Conservation (phyloP, 2,797 vertebrate species). For the Morus bassanus region DNA sequence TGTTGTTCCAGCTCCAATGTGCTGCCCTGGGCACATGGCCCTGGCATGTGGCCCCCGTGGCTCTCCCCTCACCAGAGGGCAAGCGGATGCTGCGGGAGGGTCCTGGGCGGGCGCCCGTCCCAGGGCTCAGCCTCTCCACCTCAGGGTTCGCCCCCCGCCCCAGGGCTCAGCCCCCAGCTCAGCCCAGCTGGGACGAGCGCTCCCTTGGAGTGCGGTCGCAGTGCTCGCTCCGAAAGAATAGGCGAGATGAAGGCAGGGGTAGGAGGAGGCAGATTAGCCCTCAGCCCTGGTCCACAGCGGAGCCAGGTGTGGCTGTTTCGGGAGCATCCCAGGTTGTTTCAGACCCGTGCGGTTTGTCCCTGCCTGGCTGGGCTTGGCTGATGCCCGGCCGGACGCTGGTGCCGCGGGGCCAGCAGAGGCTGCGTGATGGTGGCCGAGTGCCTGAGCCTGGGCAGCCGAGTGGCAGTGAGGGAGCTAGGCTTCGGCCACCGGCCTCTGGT, state of each 20-base stretch:
- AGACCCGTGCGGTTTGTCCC: neutral
- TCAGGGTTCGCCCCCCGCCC: neutral
- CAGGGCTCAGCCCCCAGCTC: neutral
- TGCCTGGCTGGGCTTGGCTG: too few relatives aligned
- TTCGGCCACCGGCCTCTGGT: neutral
- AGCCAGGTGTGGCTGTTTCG: neutral
- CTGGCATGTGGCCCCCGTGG: neutral
- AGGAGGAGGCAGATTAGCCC: neutral
- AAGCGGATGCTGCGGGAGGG: too few relatives aligned
- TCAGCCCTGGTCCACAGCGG: neutral
- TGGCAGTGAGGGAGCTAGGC: neutral
- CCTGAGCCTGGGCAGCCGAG: neutral
- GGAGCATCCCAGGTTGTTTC: neutral
- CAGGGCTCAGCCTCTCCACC: neutral
- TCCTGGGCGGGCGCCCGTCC: accelerated
- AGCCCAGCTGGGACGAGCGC: neutral
- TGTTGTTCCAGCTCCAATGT: neutral
- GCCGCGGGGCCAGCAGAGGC: neutral
- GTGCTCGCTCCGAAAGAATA: accelerated
- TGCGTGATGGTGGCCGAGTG: neutral
- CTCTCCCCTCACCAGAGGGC: neutral
- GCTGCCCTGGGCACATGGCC: neutral
- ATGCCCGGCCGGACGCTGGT: neutral
- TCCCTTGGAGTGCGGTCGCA: neutral
- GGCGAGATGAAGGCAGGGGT: neutral